phyloP scores from a whole-genome alignment of 1,140 invertebrate genomes.

The Hyles vespertilio region DNA sequence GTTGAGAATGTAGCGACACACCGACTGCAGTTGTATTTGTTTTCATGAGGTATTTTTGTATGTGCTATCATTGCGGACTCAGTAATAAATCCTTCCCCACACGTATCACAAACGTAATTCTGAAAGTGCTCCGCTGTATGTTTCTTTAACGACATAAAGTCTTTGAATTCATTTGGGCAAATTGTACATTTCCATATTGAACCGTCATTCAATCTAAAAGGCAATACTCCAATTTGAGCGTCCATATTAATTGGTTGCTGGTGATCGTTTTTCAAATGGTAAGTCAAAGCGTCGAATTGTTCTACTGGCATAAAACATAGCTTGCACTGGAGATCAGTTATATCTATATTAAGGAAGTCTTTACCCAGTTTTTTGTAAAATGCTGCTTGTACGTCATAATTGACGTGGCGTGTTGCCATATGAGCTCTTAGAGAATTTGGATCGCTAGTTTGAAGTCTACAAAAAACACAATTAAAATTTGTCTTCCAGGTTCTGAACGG shows the following conservation, averaged over 20 bases:
- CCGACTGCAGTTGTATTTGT: conserved; percentile 59
- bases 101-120: conserved; percentile 66
- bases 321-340: conserved; percentile 64
- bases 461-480: conserved; percentile 65
- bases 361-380: conserved; percentile 67
- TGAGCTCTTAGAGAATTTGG: conserved; percentile 48
- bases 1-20: conserved; percentile 58
- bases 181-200: conserved; percentile 61
- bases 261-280: conserved; percentile 58
- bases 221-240: conserved; percentile 53
- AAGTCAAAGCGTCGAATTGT: conserved; percentile 46
- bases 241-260: conserved; percentile 55
- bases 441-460: conserved; percentile 53
- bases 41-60: conserved; percentile 64
- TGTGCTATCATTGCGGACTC: conserved; percentile 64
- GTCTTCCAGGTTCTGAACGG: conserved; percentile 63
- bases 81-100: conserved; percentile 63
- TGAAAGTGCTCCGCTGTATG: conserved; percentile 61
- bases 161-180: conserved; percentile 61
- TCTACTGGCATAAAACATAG: conserved; percentile 54
- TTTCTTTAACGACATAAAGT: conserved; percentile 56
- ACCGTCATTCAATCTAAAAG: conserved; percentile 55
- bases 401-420: conserved; percentile 47
- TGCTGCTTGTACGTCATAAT: conserved; percentile 52
- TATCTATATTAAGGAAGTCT: conserved; percentile 61